Evolutionary conservation across 2,888 invertebrate species (phyloP).

Genomic region (Griposia aprilina): DNA sequence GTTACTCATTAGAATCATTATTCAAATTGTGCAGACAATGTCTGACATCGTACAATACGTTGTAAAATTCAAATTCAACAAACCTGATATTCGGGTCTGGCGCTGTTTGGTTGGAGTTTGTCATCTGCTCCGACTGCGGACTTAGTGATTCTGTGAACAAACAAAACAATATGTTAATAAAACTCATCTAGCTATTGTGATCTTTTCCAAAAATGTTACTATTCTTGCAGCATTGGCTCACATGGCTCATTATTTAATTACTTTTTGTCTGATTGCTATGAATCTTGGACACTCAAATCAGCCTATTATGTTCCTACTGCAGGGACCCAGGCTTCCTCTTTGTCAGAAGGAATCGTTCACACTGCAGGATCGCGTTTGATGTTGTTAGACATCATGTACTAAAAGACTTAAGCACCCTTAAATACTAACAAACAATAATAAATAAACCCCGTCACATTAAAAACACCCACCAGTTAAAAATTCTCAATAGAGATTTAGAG

Average conservation of each 20-base stretch:
- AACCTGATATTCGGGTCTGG: constrained; percentile 88
- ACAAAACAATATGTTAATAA: constrained; percentile 46
- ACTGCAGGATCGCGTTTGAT: neutral
- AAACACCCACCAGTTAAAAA: constrained; percentile 50
- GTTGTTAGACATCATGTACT: neutral
- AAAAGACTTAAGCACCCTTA: neutral
- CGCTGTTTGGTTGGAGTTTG: constrained; percentile 80
- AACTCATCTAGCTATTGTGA: neutral
- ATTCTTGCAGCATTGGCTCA: neutral
- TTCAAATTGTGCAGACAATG: neutral
- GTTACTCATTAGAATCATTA: neutral
- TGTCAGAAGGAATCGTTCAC: too few relatives aligned
- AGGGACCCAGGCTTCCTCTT: too few relatives aligned
- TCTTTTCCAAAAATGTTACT: neutral
- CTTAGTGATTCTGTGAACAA: constrained; percentile 88
- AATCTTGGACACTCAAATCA: neutral
- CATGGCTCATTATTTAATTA: neutral
- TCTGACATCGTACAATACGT: neutral
- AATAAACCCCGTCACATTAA: constrained; percentile 34
- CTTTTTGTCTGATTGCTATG: neutral
- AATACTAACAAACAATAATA: constrained; percentile 8
- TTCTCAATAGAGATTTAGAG: constrained; percentile 68
- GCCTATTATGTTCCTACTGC: neutral
- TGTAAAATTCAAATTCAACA: neutral
- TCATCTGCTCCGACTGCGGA: constrained; percentile 87